These are phyloP conservation scores for Ecdyonurus torrentis DNA, from an alignment of 2,888 invertebrate species.

Conservation along the genomic window DNA sequence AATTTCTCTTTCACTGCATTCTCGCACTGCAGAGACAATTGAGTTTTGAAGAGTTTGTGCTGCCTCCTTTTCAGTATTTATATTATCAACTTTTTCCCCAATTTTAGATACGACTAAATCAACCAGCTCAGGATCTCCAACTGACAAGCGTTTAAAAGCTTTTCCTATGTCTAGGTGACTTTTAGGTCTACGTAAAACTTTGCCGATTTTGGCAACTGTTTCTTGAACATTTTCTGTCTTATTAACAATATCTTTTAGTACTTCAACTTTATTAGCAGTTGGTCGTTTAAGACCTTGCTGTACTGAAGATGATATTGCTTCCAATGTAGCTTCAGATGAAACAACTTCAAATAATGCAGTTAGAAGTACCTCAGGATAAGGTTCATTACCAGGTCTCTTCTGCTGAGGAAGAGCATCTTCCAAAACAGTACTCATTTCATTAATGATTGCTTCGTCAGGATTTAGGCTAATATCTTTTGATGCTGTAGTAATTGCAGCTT, in stretches of 20 bases:
- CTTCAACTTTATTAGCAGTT: conserved; percentile 43
- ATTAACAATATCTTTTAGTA: conserved; percentile 26
- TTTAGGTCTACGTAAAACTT: conserved; percentile 18
- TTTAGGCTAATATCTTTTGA: neutral
- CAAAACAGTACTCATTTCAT: neutral
- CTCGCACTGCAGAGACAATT: conserved; percentile 45
- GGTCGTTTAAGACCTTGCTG: neutral
- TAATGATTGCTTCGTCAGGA: neutral
- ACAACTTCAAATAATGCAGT: neutral
- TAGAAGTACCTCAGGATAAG: neutral
- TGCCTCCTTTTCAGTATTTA: conserved; percentile 45
- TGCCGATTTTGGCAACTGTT: conserved; percentile 25
- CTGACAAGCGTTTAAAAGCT: conserved; percentile 47
- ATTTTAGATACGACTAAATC: conserved; percentile 41
- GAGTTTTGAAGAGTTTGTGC: conserved; percentile 46
- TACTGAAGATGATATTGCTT: neutral
- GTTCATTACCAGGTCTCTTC: neutral
- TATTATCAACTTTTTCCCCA: conserved; percentile 38
- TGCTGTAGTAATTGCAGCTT: neutral
- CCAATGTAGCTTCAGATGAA: neutral
- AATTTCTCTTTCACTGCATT: conserved; percentile 39
- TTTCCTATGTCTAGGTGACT: conserved; percentile 32
- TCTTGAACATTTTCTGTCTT: conserved; percentile 1
- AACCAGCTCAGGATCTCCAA: conserved; percentile 39
- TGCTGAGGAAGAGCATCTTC: neutral